Percentiles rank a stretch among this genome's conserved stretches.
phyloP scores from a whole-genome alignment of 2,888 invertebrate species.

The Eupithecia centaureata region DNA sequence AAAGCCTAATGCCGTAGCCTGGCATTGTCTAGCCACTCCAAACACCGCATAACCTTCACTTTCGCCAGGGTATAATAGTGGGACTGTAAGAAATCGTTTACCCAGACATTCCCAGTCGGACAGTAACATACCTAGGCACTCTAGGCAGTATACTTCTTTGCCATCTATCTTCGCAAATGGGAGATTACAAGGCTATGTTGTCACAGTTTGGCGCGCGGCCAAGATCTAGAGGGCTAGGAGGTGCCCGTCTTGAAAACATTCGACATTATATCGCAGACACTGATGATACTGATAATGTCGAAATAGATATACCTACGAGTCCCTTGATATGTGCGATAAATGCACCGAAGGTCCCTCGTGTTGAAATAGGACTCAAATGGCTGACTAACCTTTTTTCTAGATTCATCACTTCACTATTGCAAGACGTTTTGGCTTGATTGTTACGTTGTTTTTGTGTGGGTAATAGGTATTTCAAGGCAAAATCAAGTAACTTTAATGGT shows the following conservation, averaged over 20 bases:
- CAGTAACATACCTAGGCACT: background rate
- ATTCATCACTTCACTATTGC: background rate
- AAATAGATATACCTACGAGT: background rate
- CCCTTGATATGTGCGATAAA: background rate
- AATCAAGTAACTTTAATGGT: background rate
- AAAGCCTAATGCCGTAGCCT: no score
- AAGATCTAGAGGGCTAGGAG: background rate
- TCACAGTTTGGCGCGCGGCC: conserved; percentile 1
- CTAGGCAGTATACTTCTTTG: background rate
- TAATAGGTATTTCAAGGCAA: no score
- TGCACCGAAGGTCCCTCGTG: background rate
- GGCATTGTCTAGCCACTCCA: no score
- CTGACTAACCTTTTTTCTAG: background rate
- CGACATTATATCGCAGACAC: background rate
- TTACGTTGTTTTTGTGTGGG: no score
- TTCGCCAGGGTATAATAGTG: background rate
- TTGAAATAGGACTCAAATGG: background rate
- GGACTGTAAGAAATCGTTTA: background rate
- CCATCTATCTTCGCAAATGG: background rate
- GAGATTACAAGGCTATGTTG: background rate
- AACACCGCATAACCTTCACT: no score
- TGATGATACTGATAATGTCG: background rate
- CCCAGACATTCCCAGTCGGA: background rate
- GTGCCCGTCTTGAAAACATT: conserved; percentile 1
- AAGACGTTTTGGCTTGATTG: no score